Percentiles rank a stretch among this genome's conserved stretches.
Conservation (phyloP, 2,888 invertebrate species). For the Drosophila siamana region DNA sequence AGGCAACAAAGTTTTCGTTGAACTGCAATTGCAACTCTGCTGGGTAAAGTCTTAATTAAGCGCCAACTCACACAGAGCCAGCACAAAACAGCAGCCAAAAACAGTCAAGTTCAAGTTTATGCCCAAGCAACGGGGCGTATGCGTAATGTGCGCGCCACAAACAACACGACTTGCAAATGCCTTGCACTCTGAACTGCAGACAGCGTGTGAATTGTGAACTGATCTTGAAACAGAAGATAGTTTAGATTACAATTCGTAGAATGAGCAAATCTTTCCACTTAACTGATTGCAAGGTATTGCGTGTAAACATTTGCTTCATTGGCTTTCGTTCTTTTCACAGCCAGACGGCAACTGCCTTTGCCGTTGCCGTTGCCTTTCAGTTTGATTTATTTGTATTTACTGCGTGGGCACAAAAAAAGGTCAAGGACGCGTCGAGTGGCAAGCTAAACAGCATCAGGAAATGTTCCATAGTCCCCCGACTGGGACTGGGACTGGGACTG, state of each 20-base stretch:
- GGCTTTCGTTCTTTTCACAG: slow-evolving; percentile 26
- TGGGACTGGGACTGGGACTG: neutral
- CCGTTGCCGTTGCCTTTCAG: slow-evolving; percentile 13
- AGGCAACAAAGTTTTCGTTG: neutral
- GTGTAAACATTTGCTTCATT: slow-evolving; percentile 30
- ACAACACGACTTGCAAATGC: neutral
- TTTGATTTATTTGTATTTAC: slow-evolving; percentile 49
- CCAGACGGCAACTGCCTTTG: slow-evolving; percentile 14
- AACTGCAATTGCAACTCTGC: slow-evolving; percentile 35
- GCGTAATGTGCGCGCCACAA: slow-evolving; percentile 48
- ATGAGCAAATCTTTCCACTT: neutral
- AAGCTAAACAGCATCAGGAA: slow-evolving; percentile 58
- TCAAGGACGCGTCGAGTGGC: slow-evolving; percentile 47
- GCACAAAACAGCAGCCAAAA: slow-evolving; percentile 4
- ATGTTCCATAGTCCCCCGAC: slow-evolving; percentile 13
- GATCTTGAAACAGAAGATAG: too few relatives aligned
- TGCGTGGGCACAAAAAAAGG: slow-evolving; percentile 49
- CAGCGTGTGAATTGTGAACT: too few relatives aligned
- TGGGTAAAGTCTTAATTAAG: slow-evolving; percentile 30
- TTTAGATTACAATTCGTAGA: neutral
- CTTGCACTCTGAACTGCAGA: too few relatives aligned
- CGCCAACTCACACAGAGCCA: neutral
- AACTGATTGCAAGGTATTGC: slow-evolving; percentile 13
- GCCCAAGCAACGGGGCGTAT: slow-evolving; percentile 60
- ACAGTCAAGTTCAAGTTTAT: slow-evolving; percentile 50